phyloP scores from a whole-genome alignment of 2,797 vertebrate genomes.

The Scolopax bukidnonensis region DNA sequence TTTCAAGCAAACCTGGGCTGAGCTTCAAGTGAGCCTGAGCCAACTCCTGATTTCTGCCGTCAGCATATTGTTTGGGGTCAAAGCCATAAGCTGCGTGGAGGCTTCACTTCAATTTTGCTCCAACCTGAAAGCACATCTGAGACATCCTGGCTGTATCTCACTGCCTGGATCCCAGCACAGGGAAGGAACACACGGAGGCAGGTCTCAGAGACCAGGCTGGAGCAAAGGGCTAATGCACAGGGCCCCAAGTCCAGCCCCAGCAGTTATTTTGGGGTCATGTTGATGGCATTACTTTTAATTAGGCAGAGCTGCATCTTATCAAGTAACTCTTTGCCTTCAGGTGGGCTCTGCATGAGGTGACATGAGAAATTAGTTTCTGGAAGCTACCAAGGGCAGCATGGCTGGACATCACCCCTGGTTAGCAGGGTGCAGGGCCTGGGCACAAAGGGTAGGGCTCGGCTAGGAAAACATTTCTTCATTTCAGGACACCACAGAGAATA shows the following conservation, averaged over 20 bases:
- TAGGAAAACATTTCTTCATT: neutral
- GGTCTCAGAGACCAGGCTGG: neutral
- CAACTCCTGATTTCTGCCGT: constrained; percentile 56
- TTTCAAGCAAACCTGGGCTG: constrained; percentile 61
- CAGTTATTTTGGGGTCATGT: neutral
- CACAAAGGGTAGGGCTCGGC: neutral
- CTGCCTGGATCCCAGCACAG: neutral
- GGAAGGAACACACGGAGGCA: neutral
- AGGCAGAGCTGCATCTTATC: neutral
- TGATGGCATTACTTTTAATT: neutral
- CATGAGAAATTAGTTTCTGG: neutral
- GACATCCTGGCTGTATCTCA: neutral
- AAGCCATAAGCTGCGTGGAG: constrained; percentile 1
- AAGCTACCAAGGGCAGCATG: neutral
- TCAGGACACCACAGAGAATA: neutral
- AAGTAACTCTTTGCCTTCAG: neutral
- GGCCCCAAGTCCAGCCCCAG: neutral
- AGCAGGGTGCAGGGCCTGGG: neutral
- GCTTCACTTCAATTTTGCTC: neutral
- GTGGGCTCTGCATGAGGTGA: rapidly evolving
- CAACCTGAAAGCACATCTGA: constrained; percentile 23
- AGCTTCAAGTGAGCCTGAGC: constrained; percentile 55
- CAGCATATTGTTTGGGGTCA: constrained; percentile 8
- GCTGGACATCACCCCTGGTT: neutral
- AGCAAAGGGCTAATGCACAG: neutral